Conservation (phyloP, 2,888 invertebrate species). For the Orgyia antiqua region DNA sequence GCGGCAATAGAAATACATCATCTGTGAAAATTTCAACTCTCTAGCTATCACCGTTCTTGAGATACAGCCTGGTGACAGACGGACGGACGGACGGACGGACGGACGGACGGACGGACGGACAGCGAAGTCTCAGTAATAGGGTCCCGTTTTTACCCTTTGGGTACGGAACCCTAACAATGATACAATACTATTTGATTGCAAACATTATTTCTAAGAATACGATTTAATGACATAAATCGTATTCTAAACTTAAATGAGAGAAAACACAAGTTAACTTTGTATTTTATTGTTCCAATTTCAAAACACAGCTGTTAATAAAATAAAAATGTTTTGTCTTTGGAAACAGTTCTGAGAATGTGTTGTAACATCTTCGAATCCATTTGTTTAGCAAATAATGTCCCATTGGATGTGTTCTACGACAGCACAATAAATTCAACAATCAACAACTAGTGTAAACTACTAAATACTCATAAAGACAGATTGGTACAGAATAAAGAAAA, state of each 20-base stretch:
- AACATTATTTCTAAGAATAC: too few relatives aligned
- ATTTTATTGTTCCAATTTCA: slow-evolving; percentile 6
- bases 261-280: slow-evolving; percentile 4
- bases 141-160: too few relatives aligned
- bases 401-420: slow-evolving; percentile 1
- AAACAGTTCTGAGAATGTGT: slow-evolving; percentile 4
- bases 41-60: too few relatives aligned
- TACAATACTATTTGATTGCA: too few relatives aligned
- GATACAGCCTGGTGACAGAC: too few relatives aligned
- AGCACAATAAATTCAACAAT: slow-evolving; percentile 10
- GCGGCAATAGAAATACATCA: too few relatives aligned
- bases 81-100: too few relatives aligned
- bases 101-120: too few relatives aligned
- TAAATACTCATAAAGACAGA: slow-evolving; percentile 14
- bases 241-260: slow-evolving; percentile 4
- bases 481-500: slow-evolving; percentile 8
- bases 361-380: slow-evolving; percentile 2
- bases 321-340: slow-evolving; percentile 2
- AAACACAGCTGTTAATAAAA: slow-evolving; percentile 4
- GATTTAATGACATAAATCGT: too few relatives aligned
- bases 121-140: too few relatives aligned
- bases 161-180: too few relatives aligned
- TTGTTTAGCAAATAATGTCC: slow-evolving; percentile 8
- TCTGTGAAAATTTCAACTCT: too few relatives aligned
- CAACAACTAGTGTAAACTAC: slow-evolving; percentile 7